phyloP scores from a whole-genome alignment of 2,888 invertebrate species.

The Hyalella azteca region DNA sequence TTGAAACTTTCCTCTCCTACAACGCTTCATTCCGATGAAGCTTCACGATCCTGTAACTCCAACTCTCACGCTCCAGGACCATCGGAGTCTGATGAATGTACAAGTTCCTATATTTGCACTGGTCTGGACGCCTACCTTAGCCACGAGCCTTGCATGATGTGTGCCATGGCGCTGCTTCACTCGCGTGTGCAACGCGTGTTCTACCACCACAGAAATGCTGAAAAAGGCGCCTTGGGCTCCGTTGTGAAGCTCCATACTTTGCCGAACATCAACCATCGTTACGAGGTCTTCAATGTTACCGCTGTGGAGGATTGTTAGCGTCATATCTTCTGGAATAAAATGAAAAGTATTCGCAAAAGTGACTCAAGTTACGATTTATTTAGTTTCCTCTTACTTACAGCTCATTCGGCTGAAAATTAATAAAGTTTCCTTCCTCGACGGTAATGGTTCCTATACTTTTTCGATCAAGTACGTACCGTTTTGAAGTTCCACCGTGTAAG shows the following conservation, averaged over 20 bases:
- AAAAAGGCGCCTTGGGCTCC: conserved; percentile 75
- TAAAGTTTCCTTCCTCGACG: too few species aligned
- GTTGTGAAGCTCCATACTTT: conserved; percentile 78
- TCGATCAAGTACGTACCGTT: too few species aligned
- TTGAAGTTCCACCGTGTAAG: too few species aligned
- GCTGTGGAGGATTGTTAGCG: not conserved
- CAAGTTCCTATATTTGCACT: conserved; percentile 63
- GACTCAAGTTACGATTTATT: too few species aligned
- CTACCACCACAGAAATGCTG: conserved; percentile 68
- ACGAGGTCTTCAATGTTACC: conserved; percentile 72
- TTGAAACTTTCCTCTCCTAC: too few species aligned
- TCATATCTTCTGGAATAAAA: too few species aligned
- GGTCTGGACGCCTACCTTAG: conserved; percentile 83
- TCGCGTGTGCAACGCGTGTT: conserved; percentile 84
- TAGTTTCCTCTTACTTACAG: too few species aligned
- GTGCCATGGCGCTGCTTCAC: conserved; percentile 93
- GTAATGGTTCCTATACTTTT: too few species aligned
- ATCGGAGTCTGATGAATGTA: not conserved
- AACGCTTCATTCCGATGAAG: not conserved
- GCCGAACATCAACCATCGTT: conserved; percentile 86
- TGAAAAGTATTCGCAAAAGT: too few species aligned
- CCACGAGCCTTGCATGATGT: conserved; percentile 91
- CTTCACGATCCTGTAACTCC: not conserved
- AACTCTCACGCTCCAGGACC: not conserved
- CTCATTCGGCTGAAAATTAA: too few species aligned